A percentile compares a stretch with the other conserved stretches of the same genome.
phyloP scores from a whole-genome alignment of 1,140 invertebrate genomes.

The Cherax destructor region DNA sequence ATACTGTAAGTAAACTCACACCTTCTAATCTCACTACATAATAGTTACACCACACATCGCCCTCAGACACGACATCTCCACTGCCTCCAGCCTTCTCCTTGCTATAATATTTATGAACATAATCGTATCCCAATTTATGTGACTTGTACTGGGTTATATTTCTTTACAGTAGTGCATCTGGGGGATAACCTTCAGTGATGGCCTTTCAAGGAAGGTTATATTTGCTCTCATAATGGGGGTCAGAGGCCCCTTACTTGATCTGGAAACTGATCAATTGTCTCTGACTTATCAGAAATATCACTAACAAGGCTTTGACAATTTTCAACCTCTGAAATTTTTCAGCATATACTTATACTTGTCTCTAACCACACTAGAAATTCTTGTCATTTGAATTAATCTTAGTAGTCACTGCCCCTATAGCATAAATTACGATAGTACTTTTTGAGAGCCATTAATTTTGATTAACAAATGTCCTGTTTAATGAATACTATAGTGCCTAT shows the following conservation, averaged over 20 bases:
- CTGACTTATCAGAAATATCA: neutral
- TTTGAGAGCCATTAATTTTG: neutral
- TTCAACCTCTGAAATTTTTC: neutral
- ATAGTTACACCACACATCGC: too few species aligned
- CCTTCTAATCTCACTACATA: too few species aligned
- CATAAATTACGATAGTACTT: neutral
- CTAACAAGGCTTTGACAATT: neutral
- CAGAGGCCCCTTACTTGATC: too few species aligned
- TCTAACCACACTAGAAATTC: neutral
- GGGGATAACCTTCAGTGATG: neutral
- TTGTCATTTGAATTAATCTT: neutral
- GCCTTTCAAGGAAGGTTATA: neutral
- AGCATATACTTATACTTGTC: neutral
- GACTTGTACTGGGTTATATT: too few species aligned
- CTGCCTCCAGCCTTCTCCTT: too few species aligned
- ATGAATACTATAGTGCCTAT: conserved; percentile 27
- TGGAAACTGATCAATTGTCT: neutral
- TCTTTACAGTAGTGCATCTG: neutral
- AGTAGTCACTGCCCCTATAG: neutral
- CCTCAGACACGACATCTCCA: too few species aligned
- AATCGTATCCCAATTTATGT: too few species aligned
- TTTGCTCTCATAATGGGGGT: neutral
- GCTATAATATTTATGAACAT: too few species aligned
- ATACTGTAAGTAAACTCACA: too few species aligned
- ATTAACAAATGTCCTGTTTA: conserved; percentile 4